Evolutionary conservation across 2,113 vertebrate species (phyloP), one percentile per base, ranked within the genome.

Genomic region (Hippoglossus stenolepis): DNA sequence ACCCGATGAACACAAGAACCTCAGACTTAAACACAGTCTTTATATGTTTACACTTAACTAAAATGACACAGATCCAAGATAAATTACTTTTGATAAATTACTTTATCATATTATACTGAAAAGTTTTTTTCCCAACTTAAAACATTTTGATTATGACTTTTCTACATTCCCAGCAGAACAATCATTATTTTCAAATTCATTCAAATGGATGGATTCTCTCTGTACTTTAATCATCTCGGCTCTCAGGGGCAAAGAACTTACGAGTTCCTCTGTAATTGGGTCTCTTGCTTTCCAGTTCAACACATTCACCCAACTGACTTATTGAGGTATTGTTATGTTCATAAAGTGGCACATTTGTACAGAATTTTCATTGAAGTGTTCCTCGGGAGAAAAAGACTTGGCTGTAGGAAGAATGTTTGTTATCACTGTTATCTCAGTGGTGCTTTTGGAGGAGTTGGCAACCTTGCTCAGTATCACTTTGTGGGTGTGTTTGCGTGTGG

Each of bases 361-460:
- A 47, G 69, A 80, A 86, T 87, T 90, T 90, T 89, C 85, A 91
- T 91, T 92, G 88, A 92, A 92, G 89, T 91, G 83, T 89, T 90
- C 84, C 92, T 91, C 90, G 0, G 77, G 90, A 90, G 91, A 65
- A 82, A 81, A 85, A 59, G 79, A 90, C 83, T 93, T 93, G 92
- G 91, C 91, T 82, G 82, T 69, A 51, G 82, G 38, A 90, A 82
- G 84, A 89, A 91, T 89, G 90, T 93, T 93, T 93, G 85, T 90
- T 93, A 93, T 93, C 90, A 67, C 84, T 70, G 87, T 91, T 93
- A 92, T 93, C 90, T 91, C 90, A 77, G 89, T 74, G 86, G 90
- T 90, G 90, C 87, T 90, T 91, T 92, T 84, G 84, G 83, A 92
- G 87, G 85, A 91, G 85, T 87, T 93, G 90, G 85, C 90, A 93